phyloP scores from a whole-genome alignment of 2,888 invertebrate species.

The Cynaeus angustus region DNA sequence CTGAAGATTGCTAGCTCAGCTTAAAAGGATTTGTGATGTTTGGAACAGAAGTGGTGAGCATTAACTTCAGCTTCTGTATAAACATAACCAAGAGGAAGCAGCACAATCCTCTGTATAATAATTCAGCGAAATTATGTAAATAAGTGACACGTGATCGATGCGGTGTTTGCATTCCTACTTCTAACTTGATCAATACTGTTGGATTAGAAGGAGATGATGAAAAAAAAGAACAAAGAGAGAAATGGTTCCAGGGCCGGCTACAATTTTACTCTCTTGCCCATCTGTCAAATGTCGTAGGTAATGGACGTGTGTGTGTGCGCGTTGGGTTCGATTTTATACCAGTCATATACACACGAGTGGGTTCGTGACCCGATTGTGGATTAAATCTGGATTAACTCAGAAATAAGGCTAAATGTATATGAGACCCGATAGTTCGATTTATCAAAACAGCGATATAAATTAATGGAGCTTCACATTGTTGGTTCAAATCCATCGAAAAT shows the following conservation, averaged over 20 bases:
- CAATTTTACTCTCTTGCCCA: constrained; percentile 44
- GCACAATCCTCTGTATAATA: constrained; percentile 11
- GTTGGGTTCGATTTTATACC: constrained; percentile 47
- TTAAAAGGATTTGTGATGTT: background rate
- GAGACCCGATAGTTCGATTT: constrained; percentile 45
- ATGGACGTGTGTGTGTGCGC: constrained; percentile 38
- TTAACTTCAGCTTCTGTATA: background rate
- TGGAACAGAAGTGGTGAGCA: background rate
- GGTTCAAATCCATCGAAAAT: constrained; percentile 34
- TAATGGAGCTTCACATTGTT: constrained; percentile 41
- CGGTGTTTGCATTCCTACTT: constrained; percentile 35
- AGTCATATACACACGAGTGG: constrained; percentile 50
- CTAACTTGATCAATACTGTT: constrained; percentile 35
- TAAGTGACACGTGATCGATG: constrained; percentile 38
- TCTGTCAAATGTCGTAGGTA: constrained; percentile 50
- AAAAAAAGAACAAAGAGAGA: constrained; percentile 21
- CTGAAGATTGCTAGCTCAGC: too few species aligned
- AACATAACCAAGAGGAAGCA: background rate
- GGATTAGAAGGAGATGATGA: constrained; percentile 32
- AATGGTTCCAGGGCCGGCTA: constrained; percentile 21
- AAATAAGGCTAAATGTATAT: constrained; percentile 42
- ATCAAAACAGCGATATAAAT: constrained; percentile 48
- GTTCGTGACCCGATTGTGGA: constrained; percentile 52
- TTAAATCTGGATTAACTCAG: constrained; percentile 52
- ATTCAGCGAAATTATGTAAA: constrained; percentile 29